A percentile compares a stretch with the other conserved stretches of the same genome.
These are phyloP conservation scores for Sipunculus nudus DNA, from an alignment of 2,888 invertebrate species.

Conservation along the genomic window DNA sequence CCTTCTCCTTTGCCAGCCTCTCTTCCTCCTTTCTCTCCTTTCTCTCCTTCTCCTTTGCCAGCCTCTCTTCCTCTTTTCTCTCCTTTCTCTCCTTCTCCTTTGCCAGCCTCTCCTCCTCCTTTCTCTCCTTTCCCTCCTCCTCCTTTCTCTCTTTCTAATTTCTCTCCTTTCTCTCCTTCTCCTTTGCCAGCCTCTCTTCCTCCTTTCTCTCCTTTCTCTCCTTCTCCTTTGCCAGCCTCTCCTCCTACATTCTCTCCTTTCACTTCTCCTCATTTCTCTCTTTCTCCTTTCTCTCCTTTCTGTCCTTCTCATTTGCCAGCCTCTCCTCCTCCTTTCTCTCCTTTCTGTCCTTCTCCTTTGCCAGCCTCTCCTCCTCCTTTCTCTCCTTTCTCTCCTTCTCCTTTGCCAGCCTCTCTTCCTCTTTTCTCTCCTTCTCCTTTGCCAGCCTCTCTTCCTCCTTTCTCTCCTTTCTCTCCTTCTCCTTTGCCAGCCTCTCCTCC, in stretches of 20 bases:
- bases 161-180: neutral
- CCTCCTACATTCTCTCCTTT: neutral
- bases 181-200: neutral
- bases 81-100: neutral
- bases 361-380: neutral
- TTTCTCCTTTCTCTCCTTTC: neutral
- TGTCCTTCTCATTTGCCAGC: too few relatives aligned
- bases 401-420: too few relatives aligned
- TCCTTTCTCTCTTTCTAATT: neutral
- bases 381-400: too few relatives aligned
- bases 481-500: too few relatives aligned
- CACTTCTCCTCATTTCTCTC: neutral
- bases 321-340: neutral
- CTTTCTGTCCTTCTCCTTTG: neutral
- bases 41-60: too few relatives aligned
- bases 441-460: too few relatives aligned
- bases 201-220: neutral
- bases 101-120: neutral
- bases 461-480: too few relatives aligned
- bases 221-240: neutral
- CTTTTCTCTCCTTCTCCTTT: too few relatives aligned
- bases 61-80: too few relatives aligned
- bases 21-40: too few relatives aligned
- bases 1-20: too few relatives aligned
- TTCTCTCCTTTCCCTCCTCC: neutral